Evolutionary conservation across 92 coral and sea anemone species (phyloP), one percentile per base, ranked within the genome.

Genomic region (Montipora capitata): DNA sequence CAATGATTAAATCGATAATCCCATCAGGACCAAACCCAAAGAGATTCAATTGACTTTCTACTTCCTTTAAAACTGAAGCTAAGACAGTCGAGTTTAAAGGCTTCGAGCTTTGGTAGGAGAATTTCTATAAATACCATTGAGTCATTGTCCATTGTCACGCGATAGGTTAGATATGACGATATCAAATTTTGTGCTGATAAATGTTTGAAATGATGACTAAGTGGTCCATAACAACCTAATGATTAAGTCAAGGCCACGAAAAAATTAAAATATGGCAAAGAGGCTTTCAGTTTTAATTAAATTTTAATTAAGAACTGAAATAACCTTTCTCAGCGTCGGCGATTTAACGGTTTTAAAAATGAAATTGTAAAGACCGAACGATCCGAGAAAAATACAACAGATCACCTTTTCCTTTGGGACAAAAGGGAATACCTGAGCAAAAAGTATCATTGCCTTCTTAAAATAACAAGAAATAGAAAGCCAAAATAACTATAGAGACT

Each of bases 1-100:
- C 13, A 43, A 83, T 72, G 43, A 82, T 27, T 5, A 48, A 4
- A 79, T 40, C 15, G 40, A 38, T 73, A 72, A 73, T 83, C 80
- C 63, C 8, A 27, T 2, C 35, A 73, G 56, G 12, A 16, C 54
- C 38, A 39, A 62, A 72, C 80, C 44, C 7, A 58, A 78, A 20
- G 4, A 20, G 54, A 8, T 4, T 0, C 1, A 14, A 27, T 13
- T 65, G 54, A 9, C 12, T 63, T 63, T 72, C 6, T 39, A 45
- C 43, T 65, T 80, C 45, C 2, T 13, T 66, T 67, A 5, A 15
- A 18, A 16, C n/a, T 63, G 3, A 3, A 44, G 57, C 11, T 4
- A 59, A 4, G 3, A 15, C 17, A 39, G 11, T 44, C 17, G n/a
- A 6, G 18, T 65, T 64, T 1, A 5, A 65, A 18, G 8, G 18